Percentiles rank a stretch among this genome's conserved stretches.
Conservation (phyloP, 2,797 vertebrate species). For the Sebastes dallii region DNA sequence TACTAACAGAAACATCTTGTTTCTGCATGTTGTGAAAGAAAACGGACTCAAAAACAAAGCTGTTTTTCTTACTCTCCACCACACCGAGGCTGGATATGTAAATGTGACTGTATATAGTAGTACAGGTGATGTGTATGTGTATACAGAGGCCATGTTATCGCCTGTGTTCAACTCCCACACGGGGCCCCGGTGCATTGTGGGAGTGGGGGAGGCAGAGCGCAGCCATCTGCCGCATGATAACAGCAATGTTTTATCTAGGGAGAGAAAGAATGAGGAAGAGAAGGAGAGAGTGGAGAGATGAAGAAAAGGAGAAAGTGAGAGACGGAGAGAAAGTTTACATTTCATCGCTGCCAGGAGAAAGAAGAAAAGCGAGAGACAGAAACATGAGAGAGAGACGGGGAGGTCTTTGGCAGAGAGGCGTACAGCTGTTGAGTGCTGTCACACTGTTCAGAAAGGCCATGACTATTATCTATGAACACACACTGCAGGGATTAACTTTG, state of each 20-base stretch:
- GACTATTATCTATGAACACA: constrained; percentile 55
- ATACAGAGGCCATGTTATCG: constrained; percentile 36
- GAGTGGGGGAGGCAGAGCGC: constrained; percentile 51
- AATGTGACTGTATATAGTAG: constrained; percentile 17
- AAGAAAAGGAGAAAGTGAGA: not conserved
- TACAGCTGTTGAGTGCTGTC: constrained; percentile 65
- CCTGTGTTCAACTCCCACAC: constrained; percentile 49
- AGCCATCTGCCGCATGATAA: constrained; percentile 63
- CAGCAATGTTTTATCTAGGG: constrained; percentile 39
- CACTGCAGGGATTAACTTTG: constrained; percentile 47
- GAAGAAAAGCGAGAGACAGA: constrained; percentile 25
- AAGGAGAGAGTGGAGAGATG: not conserved
- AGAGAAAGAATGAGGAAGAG: constrained; percentile 1
- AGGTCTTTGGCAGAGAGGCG: constrained; percentile 40
- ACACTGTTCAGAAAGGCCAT: constrained; percentile 47
- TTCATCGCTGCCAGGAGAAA: not conserved
- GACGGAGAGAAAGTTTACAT: not conserved
- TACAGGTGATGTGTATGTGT: constrained; percentile 42
- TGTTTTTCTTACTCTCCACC: not conserved
- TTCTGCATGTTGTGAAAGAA: not conserved
- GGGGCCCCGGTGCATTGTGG: constrained; percentile 54
- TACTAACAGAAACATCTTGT: not conserved
- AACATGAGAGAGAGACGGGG: constrained; percentile 20
- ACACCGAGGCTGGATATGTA: not conserved
- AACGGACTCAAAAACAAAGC: not conserved